Base-by-base conservation (phyloP, 1,140 invertebrate species). In the Hesperophylax magnus region DNA sequence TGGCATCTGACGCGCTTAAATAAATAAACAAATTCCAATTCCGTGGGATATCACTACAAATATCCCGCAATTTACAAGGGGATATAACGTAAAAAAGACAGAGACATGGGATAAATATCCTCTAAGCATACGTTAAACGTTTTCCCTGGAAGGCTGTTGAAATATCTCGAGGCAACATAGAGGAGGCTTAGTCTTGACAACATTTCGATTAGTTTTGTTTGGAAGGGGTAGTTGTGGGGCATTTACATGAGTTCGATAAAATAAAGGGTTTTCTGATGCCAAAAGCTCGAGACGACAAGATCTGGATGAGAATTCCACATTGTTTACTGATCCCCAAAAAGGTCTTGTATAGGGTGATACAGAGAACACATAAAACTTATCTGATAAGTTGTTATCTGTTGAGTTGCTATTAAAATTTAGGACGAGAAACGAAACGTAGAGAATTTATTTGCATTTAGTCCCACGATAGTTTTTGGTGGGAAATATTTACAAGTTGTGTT, bases 201-300 rank as follows among this genome's bases (percentile, higher is more conserved):
- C 9, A 20, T 24, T 61, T 61, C 24, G 18, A 61, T 61, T 61
- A 61, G 58, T 61, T 61, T 61, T 61, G 20, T 61, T 22, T 47
- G 39, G 39, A 14, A 47, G 34, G 34, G 34, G 34, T 8, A 9
- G 39, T 47, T 47, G 39, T 47, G 11, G 24, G 58, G 58, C 58
- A 61, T 61, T 61, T 61, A 61, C 58, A 61, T 61, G 24, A 2
- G 58, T 24, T 61, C 58, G 58, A 61, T 61, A 61, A 61, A 61
- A 61, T 61, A 61, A 61, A 18, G 58, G 58, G 58, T 61, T 61
- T 20, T 47, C 39, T 22, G 17, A 18, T 60, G 18, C n/a, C 56
- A 18, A 24, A 61, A 22, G 8, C 58, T 61, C 24, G 8, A n/a
- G 58, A 61, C 58, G 24, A 61, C 58, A 61, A 61, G 24, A 61